These are phyloP conservation scores for Sarcophaga variegata DNA, from an alignment of 2,888 invertebrate species.

Conservation along the genomic window DNA sequence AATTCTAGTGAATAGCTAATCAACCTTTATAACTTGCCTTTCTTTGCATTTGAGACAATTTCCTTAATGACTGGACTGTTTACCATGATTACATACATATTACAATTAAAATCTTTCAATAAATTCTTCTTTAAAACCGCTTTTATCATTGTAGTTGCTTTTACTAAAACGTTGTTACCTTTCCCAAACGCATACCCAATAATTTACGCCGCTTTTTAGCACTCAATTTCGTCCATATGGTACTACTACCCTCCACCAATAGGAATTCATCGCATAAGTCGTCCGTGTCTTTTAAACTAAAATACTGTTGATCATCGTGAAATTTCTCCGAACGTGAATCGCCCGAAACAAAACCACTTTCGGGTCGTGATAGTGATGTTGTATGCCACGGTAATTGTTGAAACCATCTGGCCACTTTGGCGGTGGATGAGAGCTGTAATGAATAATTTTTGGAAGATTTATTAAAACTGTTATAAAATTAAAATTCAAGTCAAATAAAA, in stretches of 20 bases:
- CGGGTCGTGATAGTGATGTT: slow-evolving; percentile 87
- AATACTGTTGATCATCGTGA: slow-evolving; percentile 82
- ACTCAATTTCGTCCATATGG: slow-evolving; percentile 86
- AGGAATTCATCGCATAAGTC: slow-evolving; percentile 84
- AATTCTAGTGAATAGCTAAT: neutral
- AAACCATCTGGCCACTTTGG: slow-evolving; percentile 92
- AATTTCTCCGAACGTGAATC: slow-evolving; percentile 84
- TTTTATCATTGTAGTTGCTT: neutral
- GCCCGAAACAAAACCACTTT: slow-evolving; percentile 90
- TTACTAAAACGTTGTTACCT: slow-evolving; percentile 87
- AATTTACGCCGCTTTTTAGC: slow-evolving; percentile 88
- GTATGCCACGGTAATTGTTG: slow-evolving; percentile 84
- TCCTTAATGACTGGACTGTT: neutral
- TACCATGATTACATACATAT: too few relatives aligned
- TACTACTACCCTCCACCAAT: slow-evolving; percentile 86
- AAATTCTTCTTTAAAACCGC: too few relatives aligned
- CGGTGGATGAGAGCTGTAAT: slow-evolving; percentile 87
- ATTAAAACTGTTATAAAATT: too few relatives aligned
- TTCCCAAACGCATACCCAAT: slow-evolving; percentile 86
- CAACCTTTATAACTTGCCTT: neutral
- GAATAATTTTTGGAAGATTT: slow-evolving; percentile 29
- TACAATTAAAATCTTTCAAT: too few relatives aligned
- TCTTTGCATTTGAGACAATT: slow-evolving; percentile 19
- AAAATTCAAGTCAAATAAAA: too few relatives aligned
- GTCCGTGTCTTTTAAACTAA: slow-evolving; percentile 79